Evolutionary conservation across 2,797 vertebrate species (phyloP).

Genomic region (Hyperoplus lanceolatus): DNA sequence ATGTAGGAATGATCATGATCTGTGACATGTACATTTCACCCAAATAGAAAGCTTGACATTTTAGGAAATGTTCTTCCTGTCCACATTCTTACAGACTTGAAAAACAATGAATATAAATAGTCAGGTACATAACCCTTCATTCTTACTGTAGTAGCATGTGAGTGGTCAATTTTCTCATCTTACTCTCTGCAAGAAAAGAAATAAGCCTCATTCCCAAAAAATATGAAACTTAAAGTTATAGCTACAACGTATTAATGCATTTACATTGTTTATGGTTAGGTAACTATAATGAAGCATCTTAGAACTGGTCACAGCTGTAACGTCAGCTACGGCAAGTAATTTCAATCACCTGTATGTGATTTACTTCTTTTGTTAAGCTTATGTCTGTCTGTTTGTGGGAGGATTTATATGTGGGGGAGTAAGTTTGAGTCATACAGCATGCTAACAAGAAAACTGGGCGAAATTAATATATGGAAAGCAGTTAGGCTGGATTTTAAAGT

Average conservation of each 20-base stretch:
- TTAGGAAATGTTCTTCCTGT: neutral
- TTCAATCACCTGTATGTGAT: slow-evolving; percentile 18
- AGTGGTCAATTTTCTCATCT: neutral
- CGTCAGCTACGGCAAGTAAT: slow-evolving; percentile 7
- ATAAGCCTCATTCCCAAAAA: neutral
- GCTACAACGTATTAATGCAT: neutral
- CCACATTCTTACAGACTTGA: neutral
- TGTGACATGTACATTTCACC: no score
- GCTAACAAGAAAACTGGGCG: slow-evolving; percentile 21
- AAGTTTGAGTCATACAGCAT: slow-evolving; percentile 59
- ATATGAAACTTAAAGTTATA: neutral
- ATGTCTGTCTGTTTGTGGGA: slow-evolving; percentile 40
- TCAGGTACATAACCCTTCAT: neutral
- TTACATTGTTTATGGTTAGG: neutral
- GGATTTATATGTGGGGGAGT: slow-evolving; percentile 50
- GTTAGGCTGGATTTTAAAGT: slow-evolving; percentile 59
- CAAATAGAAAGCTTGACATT: neutral
- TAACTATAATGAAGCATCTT: neutral
- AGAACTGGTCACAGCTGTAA: neutral
- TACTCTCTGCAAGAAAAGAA: neutral
- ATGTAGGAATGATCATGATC: no score
- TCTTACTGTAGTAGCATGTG: neutral
- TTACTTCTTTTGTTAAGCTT: slow-evolving; percentile 39
- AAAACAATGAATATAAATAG: neutral
- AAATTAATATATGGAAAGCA: slow-evolving; percentile 46